Evolutionary conservation across 2,888 invertebrate genomes (phyloP).

Genomic region (Dorcus parallelipipedus): DNA sequence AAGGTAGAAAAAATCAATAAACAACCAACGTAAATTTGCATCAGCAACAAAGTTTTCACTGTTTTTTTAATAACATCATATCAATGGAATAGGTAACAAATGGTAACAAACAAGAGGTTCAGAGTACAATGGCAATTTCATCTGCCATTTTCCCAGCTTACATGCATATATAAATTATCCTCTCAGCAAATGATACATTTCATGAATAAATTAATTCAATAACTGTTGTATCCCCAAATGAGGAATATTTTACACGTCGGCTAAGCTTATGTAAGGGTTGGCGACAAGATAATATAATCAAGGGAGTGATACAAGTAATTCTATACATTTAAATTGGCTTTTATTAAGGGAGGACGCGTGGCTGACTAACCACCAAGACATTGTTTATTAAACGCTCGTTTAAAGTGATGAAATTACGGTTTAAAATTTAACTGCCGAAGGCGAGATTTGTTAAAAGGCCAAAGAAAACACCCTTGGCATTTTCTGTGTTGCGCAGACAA

Average conservation of each 20-base stretch:
- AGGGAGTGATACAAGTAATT: conserved; percentile 47
- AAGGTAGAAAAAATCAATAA: no score
- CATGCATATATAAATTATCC: neutral
- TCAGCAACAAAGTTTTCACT: no score
- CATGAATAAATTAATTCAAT: conserved; percentile 27
- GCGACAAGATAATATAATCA: conserved; percentile 43
- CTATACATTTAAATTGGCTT: conserved; percentile 51
- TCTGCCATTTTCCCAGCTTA: no score
- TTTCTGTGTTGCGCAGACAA: neutral
- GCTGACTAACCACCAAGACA: conserved; percentile 13
- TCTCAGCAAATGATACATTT: conserved; percentile 3
- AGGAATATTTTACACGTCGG: conserved; percentile 45
- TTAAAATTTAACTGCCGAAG: conserved; percentile 9
- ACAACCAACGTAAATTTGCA: no score
- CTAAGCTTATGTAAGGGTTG: conserved; percentile 41
- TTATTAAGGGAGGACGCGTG: conserved; percentile 28
- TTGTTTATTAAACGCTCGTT: conserved; percentile 17
- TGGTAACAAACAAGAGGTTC: no score
- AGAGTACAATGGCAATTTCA: no score
- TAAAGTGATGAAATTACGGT: conserved; percentile 13
- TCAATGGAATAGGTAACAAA: no score
- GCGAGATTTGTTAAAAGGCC: neutral
- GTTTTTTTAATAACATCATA: no score
- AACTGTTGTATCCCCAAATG: conserved; percentile 31
- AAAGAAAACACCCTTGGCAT: neutral